phyloP scores from a whole-genome alignment of 2,113 vertebrate species.

The Tylochromis polylepis region DNA sequence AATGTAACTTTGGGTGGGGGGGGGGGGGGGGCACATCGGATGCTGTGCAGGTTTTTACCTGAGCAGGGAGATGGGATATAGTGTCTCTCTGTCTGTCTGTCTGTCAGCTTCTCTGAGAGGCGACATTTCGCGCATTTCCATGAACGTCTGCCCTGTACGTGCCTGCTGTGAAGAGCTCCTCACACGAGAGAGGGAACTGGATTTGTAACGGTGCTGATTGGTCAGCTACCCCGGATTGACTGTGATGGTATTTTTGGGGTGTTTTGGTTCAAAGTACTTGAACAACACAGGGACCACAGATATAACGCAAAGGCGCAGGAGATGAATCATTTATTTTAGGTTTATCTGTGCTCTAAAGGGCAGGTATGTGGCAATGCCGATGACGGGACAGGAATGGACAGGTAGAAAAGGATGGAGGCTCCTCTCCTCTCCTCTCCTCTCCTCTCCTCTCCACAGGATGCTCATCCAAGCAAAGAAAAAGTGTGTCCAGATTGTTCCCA shows the following conservation, averaged over 20 bases:
- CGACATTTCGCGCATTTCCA: constrained; percentile 64
- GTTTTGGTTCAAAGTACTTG: not conserved
- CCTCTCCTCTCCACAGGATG: not conserved
- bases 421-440: not conserved
- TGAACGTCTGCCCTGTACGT: constrained; percentile 36
- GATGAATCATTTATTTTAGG: not conserved
- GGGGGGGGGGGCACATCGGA: not conserved
- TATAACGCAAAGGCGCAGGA: not conserved
- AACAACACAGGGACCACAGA: not conserved
- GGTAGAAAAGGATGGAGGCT: not conserved
- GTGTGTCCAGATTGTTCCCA: constrained; percentile 37
- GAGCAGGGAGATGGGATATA: constrained; percentile 9
- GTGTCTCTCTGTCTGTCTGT: not conserved
- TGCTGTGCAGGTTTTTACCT: constrained; percentile 39
- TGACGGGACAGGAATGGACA: not conserved
- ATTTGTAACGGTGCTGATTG: constrained; percentile 27
- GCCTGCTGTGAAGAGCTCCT: constrained; percentile 47
- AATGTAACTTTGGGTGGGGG: no score
- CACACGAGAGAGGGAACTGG: constrained; percentile 21
- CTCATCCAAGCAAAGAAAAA: constrained; percentile 31
- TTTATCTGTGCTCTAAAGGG: not conserved
- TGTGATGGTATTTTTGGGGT: constrained; percentile 46
- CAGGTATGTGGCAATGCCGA: not conserved
- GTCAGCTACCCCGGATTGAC: constrained; percentile 32
- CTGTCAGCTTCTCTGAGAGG: constrained; percentile 33